Conservation (phyloP, 2,113 vertebrate species). For the Lepisosteus oculatus region DNA sequence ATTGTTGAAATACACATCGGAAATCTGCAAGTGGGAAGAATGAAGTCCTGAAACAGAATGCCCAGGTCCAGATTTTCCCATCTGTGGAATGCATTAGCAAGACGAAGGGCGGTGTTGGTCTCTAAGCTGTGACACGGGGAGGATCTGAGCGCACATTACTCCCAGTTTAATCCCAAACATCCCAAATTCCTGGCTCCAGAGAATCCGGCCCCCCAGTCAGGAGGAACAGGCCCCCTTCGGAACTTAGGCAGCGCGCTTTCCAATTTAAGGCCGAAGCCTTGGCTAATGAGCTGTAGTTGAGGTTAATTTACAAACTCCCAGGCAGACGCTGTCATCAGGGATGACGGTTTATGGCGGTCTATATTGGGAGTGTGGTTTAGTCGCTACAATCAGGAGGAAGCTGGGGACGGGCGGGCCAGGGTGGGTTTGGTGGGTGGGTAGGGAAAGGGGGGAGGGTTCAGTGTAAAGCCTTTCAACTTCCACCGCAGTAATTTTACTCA, state of each 20-base stretch:
- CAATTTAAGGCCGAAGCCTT: conserved; percentile 58
- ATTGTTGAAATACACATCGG: no score
- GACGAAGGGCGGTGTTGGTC: no score
- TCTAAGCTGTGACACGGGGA: no score
- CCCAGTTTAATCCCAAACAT: no score
- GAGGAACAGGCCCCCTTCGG: background rate
- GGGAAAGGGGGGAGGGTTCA: conserved; percentile 59
- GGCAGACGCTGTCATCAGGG: conserved; percentile 72
- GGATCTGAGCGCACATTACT: no score
- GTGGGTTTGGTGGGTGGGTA: conserved; percentile 52
- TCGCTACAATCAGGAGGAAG: conserved; percentile 48
- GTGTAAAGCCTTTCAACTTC: conserved; percentile 56
- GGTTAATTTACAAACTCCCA: conserved; percentile 72
- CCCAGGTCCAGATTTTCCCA: no score
- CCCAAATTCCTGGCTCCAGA: no score
- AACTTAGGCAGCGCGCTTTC: conserved; percentile 60
- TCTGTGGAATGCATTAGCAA: no score
- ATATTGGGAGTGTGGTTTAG: conserved; percentile 66
- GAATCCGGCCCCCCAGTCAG: background rate
- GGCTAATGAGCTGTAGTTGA: conserved; percentile 78
- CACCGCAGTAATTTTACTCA: conserved; percentile 53
- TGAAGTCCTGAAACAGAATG: no score
- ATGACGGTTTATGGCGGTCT: conserved; percentile 75
- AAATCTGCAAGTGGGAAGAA: no score
- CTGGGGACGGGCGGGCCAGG: conserved; percentile 50